A percentile compares a stretch with the other conserved stretches of the same genome.
These are phyloP conservation scores for Apoderus coryli DNA, from an alignment of 2,888 invertebrate species.

Conservation along the genomic window DNA sequence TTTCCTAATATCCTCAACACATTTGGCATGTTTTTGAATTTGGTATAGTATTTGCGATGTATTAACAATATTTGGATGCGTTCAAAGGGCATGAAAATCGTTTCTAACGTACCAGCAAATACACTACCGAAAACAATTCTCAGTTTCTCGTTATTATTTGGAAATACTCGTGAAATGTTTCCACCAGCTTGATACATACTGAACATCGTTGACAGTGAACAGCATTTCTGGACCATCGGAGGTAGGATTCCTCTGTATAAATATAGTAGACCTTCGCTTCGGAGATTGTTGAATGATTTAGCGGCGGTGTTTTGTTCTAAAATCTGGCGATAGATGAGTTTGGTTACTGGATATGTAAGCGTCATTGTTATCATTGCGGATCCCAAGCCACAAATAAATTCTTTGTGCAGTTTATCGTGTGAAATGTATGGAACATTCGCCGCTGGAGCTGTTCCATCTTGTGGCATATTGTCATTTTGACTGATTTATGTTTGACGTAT, in stretches of 20 bases:
- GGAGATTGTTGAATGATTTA: conserved; percentile 12
- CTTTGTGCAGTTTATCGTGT: conserved; percentile 8
- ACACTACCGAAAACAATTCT: conserved; percentile 13
- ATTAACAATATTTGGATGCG: conserved; percentile 17
- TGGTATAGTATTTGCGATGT: conserved; percentile 13
- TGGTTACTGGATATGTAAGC: conserved; percentile 17
- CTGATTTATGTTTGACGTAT: too few species aligned
- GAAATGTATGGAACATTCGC: too few species aligned
- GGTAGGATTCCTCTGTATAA: conserved; percentile 17
- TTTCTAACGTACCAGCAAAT: conserved; percentile 15
- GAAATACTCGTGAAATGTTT: too few species aligned
- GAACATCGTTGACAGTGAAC: conserved; percentile 17
- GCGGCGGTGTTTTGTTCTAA: conserved; percentile 12
- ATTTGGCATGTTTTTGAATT: conserved; percentile 17
- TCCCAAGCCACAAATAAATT: conserved; percentile 16
- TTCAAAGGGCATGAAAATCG: conserved; percentile 18
- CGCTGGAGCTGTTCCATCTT: too few species aligned
- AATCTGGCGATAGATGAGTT: conserved; percentile 19
- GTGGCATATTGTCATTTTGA: too few species aligned
- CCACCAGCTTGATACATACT: conserved; percentile 14
- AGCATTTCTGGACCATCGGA: conserved; percentile 16
- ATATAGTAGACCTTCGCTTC: conserved; percentile 13
- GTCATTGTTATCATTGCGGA: conserved; percentile 14
- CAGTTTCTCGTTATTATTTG: conserved; percentile 11
- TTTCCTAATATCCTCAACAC: conserved; percentile 11